Conservation (phyloP, 2,113 vertebrate genomes). For the Taurulus bubalis region DNA sequence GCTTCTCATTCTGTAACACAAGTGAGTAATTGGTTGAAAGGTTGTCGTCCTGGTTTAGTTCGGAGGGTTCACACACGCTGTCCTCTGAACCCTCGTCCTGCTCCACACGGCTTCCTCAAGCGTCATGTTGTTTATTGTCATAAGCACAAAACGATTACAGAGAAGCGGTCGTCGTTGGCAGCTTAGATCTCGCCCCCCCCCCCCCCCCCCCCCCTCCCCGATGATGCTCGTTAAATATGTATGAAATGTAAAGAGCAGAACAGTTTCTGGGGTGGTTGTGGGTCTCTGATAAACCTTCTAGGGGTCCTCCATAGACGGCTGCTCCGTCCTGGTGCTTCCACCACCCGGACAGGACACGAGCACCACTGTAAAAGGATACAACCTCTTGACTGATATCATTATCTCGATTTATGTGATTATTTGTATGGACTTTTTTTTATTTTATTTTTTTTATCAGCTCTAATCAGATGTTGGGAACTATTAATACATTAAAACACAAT, state of each 20-base stretch:
- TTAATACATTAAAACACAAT: neutral
- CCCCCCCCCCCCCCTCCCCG: neutral
- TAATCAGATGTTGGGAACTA: slow-evolving; percentile 3
- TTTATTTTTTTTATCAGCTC: neutral
- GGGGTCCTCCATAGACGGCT: neutral
- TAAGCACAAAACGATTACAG: neutral
- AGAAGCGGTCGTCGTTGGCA: neutral
- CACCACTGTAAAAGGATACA: neutral
- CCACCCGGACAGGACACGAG: neutral
- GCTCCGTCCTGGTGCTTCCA: neutral
- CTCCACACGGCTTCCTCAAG: neutral
- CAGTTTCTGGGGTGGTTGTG: neutral
- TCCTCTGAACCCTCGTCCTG: neutral
- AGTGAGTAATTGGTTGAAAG: neutral
- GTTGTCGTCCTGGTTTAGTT: neutral
- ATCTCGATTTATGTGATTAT: neutral
- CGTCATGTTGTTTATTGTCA: neutral
- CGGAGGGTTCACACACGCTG: slow-evolving; percentile 1
- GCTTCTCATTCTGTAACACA: no score
- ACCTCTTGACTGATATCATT: neutral
- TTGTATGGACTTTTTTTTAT: neutral
- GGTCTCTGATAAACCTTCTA: neutral
- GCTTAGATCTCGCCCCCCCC: neutral
- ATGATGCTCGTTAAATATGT: neutral
- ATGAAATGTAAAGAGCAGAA: neutral